Conservation (phyloP, 2,888 invertebrate species). For the Lasioglossum vierecki region DNA sequence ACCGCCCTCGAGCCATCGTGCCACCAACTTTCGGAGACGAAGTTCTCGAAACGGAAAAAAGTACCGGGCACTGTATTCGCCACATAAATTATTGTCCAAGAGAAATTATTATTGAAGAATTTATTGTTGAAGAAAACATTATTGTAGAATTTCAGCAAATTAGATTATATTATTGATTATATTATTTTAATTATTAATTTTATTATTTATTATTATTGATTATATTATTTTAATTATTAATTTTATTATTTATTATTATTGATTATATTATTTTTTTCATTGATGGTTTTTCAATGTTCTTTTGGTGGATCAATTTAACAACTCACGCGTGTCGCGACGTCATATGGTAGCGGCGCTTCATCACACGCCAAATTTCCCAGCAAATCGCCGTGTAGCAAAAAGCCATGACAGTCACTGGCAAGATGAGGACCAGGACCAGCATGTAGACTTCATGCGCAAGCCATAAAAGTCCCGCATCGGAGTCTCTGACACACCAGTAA, state of each 20-base stretch:
- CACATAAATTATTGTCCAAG: too few relatives aligned
- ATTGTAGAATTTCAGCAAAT: too few relatives aligned
- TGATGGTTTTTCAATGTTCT: not conserved
- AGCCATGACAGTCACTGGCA: conserved; percentile 88
- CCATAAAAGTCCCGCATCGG: conserved; percentile 84
- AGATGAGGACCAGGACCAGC: conserved; percentile 86
- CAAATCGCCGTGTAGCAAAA: conserved; percentile 88
- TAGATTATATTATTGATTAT: too few relatives aligned
- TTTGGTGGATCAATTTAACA: not conserved
- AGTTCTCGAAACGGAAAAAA: too few relatives aligned
- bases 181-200: too few relatives aligned
- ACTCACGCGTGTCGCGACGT: conserved; percentile 85
- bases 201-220: too few relatives aligned
- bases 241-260: too few relatives aligned
- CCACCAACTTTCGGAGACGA: not conserved
- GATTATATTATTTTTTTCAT: too few relatives aligned
- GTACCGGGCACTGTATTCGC: too few relatives aligned
- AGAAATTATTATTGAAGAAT: too few relatives aligned
- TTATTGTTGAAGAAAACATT: too few relatives aligned
- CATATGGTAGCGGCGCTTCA: conserved; percentile 86
- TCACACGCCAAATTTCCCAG: conserved; percentile 87
- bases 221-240: too few relatives aligned
- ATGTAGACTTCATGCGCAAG: conserved; percentile 87
- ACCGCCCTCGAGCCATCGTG: not conserved
- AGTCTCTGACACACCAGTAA: conserved; percentile 87